These are phyloP conservation scores for Oriolus oriolus DNA, from an alignment of 2,113 vertebrate species.

Conservation along the genomic window DNA sequence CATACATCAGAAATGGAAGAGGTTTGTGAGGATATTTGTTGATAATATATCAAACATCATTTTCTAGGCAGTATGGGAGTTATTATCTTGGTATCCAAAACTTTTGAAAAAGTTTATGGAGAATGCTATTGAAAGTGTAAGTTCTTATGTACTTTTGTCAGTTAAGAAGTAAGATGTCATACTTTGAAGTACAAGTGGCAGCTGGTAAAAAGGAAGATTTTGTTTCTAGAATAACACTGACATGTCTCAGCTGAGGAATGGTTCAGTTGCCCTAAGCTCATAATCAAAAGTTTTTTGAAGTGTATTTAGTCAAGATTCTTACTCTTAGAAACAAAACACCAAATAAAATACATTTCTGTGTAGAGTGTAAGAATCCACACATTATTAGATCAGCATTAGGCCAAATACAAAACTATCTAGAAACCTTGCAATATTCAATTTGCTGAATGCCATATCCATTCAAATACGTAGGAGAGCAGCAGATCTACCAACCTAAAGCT, in stretches of 20 bases:
- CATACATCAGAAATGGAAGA: not conserved
- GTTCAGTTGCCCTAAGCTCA: not conserved
- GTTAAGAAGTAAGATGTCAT: not conserved
- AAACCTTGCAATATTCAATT: not conserved
- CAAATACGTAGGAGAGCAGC: rapidly evolving
- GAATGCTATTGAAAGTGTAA: not conserved
- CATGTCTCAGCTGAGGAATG: not conserved
- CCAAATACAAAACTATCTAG: not conserved
- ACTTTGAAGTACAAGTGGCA: not conserved
- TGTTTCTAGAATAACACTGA: not conserved
- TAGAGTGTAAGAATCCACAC: not conserved
- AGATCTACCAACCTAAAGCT: not conserved
- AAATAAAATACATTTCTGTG: not conserved
- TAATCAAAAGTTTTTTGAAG: not conserved
- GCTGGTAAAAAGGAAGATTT: not conserved
- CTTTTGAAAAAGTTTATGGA: not conserved
- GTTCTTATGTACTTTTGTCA: not conserved
- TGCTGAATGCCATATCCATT: not conserved
- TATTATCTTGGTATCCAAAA: not conserved
- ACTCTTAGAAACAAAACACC: not conserved
- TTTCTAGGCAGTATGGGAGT: not conserved
- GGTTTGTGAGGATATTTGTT: not conserved
- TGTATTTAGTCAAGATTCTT: not conserved
- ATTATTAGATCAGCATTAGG: not conserved
- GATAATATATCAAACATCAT: not conserved